Evolutionary conservation across 2,797 vertebrate species (phyloP), one percentile per base, ranked within the genome.

Genomic region (Phrynocephalus guinanensis): DNA sequence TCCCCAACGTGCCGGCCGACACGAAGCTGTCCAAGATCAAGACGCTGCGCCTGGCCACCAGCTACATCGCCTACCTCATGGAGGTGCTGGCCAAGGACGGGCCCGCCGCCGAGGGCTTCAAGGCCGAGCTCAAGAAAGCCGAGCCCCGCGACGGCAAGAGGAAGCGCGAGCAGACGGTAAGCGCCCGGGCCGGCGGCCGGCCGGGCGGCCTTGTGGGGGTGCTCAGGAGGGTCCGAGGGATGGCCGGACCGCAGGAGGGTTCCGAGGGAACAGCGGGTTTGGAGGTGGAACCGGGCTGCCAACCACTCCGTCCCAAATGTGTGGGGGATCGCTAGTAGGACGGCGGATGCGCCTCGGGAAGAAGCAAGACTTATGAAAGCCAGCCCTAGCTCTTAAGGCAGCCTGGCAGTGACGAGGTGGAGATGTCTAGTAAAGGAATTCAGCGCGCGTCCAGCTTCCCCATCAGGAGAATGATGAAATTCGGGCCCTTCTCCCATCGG

Each of bases 11-110:
- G 4, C 98, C 98, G 0, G 98, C 97, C 0, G 98, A 98, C 95
- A 98, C 98, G 3, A 98, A 98, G 90, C 97, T 98, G 92, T 98
- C 98, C 11, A 98, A 98, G 91, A 98, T 98, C 84, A 98, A 98
- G 93, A 98, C 98, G 3, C 93, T 98, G 73, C 97, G 98, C 76
- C 95, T 98, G 88, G 98, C 98, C 63, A 98, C 98, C 88, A 98
- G 98, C 90, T 98, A 98, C 95, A 98, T 98, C 93, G 97, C 97
- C 86, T 98, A 98, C 89, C 95, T 98, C 93, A 98, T 98, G 98
- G 98, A 98, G 90, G 98, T 99, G 86, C 95, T 99, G 96, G 98
- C 98, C 92, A 98, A 98, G 92, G 98, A 99, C 95, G 96, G 97
- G 78, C 97, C 96, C 88, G 94, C 96, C 10, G 98, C 98, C 1